A percentile compares a stretch with the other conserved stretches of the same genome.
Evolutionary conservation across 2,113 vertebrate species (phyloP).

Genomic region (Cercocebus atys): DNA sequence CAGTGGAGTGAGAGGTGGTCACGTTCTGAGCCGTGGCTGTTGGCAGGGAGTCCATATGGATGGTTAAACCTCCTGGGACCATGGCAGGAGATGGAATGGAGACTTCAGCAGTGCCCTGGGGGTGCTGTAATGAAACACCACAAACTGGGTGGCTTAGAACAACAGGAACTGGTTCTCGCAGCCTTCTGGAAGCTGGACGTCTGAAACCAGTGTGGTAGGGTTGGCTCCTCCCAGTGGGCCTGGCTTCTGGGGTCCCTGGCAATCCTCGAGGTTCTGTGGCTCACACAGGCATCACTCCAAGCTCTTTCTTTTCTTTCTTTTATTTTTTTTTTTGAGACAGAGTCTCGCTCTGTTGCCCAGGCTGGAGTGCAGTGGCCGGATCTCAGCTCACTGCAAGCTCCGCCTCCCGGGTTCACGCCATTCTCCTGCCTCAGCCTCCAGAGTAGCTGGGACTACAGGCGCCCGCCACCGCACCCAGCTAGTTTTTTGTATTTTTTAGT

Average conservation of each 20-base stretch:
- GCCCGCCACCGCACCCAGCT: no score
- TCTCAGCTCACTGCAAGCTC: no score
- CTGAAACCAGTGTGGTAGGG: not conserved
- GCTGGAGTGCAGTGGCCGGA: no score
- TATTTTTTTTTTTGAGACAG: no score
- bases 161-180: no score
- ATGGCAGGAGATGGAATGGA: not conserved
- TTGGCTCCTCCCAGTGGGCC: no score
- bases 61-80: not conserved
- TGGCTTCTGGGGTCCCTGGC: not conserved
- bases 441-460: no score
- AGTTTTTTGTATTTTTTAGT: no score
- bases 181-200: not conserved
- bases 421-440: no score
- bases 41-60: not conserved
- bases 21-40: rapidly evolving
- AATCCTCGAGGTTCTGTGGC: not conserved
- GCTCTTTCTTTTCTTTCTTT: no score
- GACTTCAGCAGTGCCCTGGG: not conserved
- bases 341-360: no score
- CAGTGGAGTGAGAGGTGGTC: not conserved
- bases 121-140: not conserved
- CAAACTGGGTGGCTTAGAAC: not conserved
- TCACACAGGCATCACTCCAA: rapidly evolving
- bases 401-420: no score